Conservation (phyloP, 2,113 vertebrate genomes). For the Eretmochelys imbricata region DNA sequence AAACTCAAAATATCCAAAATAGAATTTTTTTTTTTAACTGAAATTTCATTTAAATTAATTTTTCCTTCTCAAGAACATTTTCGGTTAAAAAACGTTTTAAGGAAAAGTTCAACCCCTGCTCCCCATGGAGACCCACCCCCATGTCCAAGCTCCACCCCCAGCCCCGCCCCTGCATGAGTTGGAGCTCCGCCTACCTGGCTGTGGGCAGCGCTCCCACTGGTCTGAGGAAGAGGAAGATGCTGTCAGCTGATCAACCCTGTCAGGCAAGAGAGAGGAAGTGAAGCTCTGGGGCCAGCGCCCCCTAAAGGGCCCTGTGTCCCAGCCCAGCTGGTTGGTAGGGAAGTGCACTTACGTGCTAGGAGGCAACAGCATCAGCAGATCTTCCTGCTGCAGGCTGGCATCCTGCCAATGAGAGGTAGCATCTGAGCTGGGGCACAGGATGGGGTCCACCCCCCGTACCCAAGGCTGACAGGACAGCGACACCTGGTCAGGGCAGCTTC, state of each 20-base stretch:
- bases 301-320: neutral
- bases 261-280: neutral
- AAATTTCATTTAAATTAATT: neutral
- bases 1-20: neutral
- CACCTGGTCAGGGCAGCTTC: neutral
- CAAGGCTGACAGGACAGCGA: neutral
- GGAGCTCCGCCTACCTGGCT: constrained; percentile 33
- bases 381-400: neutral
- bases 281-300: neutral
- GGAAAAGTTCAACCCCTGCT: neutral
- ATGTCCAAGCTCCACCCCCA: neutral
- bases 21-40: neutral
- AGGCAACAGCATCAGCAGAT: neutral
- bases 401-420: neutral
- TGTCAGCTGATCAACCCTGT: constrained; percentile 37
- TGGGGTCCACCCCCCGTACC: neutral
- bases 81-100: neutral
- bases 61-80: neutral
- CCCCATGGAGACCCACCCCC: neutral
- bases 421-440: neutral
- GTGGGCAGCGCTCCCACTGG: neutral
- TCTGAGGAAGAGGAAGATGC: neutral
- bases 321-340: neutral
- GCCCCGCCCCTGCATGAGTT: neutral
- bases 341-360: neutral